Percentiles rank a stretch among this genome's conserved stretches.
phyloP scores from a whole-genome alignment of 2,113 vertebrate species.

The Barnardius zonarius region DNA sequence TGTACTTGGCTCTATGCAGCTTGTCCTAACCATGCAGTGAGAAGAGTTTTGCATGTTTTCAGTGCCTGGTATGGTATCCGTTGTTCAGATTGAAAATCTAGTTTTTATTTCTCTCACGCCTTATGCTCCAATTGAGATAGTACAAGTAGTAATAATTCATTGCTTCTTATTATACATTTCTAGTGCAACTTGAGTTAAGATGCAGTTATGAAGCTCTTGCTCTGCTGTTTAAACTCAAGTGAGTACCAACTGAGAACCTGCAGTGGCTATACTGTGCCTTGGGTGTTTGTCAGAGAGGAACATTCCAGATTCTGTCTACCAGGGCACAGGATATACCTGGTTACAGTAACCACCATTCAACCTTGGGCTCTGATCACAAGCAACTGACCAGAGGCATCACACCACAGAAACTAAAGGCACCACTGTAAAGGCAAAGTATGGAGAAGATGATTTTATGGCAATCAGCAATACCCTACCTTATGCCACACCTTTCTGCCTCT shows the following conservation, averaged over 20 bases:
- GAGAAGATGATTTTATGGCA: neutral
- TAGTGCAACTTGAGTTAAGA: neutral
- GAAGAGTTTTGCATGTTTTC: neutral
- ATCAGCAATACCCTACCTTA: neutral
- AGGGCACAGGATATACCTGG: neutral
- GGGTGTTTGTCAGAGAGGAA: neutral
- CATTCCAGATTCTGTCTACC: neutral
- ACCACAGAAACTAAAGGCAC: conserved; percentile 27
- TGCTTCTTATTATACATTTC: neutral
- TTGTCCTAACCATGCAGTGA: neutral
- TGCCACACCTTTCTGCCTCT: neutral
- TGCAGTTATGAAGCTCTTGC: neutral
- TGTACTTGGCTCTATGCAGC: neutral
- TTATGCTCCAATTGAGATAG: neutral
- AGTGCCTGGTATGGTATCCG: neutral
- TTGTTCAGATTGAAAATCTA: neutral
- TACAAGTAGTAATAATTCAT: neutral
- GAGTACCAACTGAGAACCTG: neutral
- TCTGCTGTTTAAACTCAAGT: neutral
- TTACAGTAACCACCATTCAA: neutral
- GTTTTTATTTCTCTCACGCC: neutral
- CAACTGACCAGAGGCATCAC: neutral
- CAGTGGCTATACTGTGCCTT: neutral
- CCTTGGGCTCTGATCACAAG: neutral
- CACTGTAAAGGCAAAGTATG: conserved; percentile 16